Base-by-base conservation (phyloP, 2,888 invertebrate genomes). In the Hipparchia semele region DNA sequence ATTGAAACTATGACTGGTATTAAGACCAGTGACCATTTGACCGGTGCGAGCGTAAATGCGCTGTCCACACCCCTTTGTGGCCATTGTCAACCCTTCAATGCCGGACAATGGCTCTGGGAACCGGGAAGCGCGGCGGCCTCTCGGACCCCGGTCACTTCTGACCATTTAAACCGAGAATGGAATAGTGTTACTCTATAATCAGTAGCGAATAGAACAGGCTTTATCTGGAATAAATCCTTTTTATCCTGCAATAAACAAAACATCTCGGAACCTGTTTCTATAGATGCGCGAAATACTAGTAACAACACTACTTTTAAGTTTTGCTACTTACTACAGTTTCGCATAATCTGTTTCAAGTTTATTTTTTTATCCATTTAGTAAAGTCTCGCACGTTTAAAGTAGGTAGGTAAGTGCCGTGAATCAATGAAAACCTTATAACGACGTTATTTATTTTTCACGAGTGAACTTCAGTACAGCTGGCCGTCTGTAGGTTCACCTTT, bases 41-140 rank as follows among this genome's bases (percentile, higher is more conserved):
- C 92, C 92, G 91, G 92, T 89, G 88, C 80, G 80, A 84, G 81
- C 82, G 84, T 81, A 61, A 71, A 81, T 81, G 83, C 82, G 90
- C 91, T 92, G 92, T 94, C 93, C 89, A 88, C 93, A 93, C 93
- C 90, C 91, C 82, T 90, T 94, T 94, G 90, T 92, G 83, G 72
- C 73, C 80, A 86, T 92, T 92, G 92, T 92, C 80, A 84, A 87
- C 88, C 89, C 89, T 90, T 92, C 88, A 89, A 83, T 80, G 84
- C 73, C 75, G 82, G 77, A 90, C 89, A 90, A 90, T 85, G 86
- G 79, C 73, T 83, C 83, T 92, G 92, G 92, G 92, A 93, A 93
- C 88, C 89, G 91, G 93, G 91, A 91, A 92, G 90, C 90, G 83
- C 73, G 46, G 75, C 78, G 80, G 78, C 77, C 81, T 77, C 73